These are phyloP conservation scores for Opisthograptis luteolata DNA, from an alignment of 2,888 invertebrate species.

Conservation along the genomic window DNA sequence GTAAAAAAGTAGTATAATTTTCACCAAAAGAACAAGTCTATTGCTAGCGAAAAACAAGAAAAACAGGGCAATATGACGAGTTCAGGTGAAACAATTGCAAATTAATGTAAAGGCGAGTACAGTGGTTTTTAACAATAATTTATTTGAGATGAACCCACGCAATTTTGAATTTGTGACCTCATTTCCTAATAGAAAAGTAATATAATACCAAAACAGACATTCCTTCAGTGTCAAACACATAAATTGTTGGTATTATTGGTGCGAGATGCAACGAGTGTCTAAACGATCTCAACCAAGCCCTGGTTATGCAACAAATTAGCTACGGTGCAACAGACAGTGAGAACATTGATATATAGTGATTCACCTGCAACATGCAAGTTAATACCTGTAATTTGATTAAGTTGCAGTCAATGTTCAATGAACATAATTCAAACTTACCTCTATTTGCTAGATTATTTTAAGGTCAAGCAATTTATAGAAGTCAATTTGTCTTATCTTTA, in stretches of 20 bases:
- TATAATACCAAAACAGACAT: constrained; percentile 47
- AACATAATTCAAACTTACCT: constrained; percentile 22
- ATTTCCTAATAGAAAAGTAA: constrained; percentile 39
- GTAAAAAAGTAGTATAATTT: too few species aligned
- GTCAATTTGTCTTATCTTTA: constrained; percentile 1
- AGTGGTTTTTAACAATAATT: too few species aligned
- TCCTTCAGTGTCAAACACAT: constrained; percentile 57
- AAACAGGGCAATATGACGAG: too few species aligned
- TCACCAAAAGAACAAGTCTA: too few species aligned
- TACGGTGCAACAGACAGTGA: constrained; percentile 46
- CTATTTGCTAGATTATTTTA: constrained; percentile 20
- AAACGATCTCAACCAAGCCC: constrained; percentile 56
- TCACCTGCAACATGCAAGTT: constrained; percentile 43
- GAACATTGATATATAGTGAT: constrained; percentile 49
- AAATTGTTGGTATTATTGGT: constrained; percentile 60
- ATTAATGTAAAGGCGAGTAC: too few species aligned
- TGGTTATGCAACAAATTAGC: constrained; percentile 60
- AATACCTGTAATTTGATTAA: constrained; percentile 38
- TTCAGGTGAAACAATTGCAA: too few species aligned
- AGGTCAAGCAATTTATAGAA: constrained; percentile 27
- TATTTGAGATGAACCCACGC: neutral
- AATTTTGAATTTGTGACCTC: neutral
- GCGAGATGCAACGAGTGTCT: constrained; percentile 51
- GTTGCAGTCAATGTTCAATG: constrained; percentile 23
- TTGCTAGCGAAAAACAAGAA: too few species aligned